A percentile compares a stretch with the other conserved stretches of the same genome.
phyloP scores from a whole-genome alignment of 2,888 invertebrate genomes.

The Mystacides longicornis region DNA sequence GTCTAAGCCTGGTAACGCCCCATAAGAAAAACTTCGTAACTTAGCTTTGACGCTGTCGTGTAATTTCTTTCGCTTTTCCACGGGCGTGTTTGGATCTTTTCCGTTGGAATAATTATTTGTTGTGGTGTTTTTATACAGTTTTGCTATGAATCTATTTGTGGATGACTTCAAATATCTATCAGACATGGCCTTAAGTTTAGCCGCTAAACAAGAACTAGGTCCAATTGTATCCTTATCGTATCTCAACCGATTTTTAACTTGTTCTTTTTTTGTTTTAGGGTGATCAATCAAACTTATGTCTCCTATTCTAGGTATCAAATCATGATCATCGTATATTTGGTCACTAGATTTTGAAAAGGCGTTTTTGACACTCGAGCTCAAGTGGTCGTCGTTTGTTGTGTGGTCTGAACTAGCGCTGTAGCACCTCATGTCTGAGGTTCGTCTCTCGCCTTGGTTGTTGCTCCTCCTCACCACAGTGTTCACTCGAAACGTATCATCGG shows the following conservation, averaged over 20 bases:
- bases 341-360: constrained; percentile 49
- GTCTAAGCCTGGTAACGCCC: constrained; percentile 63
- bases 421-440: constrained; percentile 40
- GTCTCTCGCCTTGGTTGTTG: constrained; percentile 36
- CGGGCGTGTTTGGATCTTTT: constrained; percentile 31
- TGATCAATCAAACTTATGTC: constrained; percentile 26
- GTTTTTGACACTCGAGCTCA: constrained; percentile 40
- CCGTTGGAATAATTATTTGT: constrained; percentile 35
- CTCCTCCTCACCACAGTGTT: constrained; percentile 31
- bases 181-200: constrained; percentile 65
- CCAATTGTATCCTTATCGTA: constrained; percentile 45
- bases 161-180: constrained; percentile 64
- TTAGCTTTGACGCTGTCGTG: constrained; percentile 45
- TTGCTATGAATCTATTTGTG: constrained; percentile 60
- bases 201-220: constrained; percentile 57
- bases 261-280: constrained; percentile 41
- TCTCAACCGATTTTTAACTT: constrained; percentile 44
- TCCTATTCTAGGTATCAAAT: constrained; percentile 21
- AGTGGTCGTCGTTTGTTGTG: constrained; percentile 26
- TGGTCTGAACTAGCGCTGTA: constrained; percentile 48
- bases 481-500: neutral
- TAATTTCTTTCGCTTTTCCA: constrained; percentile 39
- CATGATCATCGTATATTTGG: constrained; percentile 45
- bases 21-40: constrained; percentile 66
- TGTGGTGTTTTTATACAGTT: constrained; percentile 52